Base-by-base conservation (phyloP, 2,888 invertebrate genomes). In the Cheilosia scutellata region DNA sequence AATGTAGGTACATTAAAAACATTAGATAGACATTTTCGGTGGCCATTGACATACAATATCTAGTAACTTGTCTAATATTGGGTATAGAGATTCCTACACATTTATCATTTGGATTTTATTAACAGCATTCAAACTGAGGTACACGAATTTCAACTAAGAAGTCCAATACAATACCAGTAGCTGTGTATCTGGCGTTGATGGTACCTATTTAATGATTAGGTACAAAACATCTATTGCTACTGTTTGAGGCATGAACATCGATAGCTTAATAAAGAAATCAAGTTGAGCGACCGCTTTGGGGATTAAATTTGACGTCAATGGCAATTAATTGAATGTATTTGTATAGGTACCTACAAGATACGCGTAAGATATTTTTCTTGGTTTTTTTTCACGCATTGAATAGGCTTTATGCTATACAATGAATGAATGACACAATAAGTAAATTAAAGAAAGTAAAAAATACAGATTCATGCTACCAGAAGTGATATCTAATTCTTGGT, bases 281-380 rank as follows among this genome's bases (percentile, higher is more conserved):
- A 74, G 74, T 74, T 80, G 79, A 68, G 53, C 74, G 74, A 66
- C 80, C 66, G 80, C 66, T 66, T 80, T 51, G 53, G 37, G 47
- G 55, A 80, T 74, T 74, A 66, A 80, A 80, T 62, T 62, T 29
- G n/a, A 20, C 20, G 44, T 80, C 80, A 80, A 80, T 80, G 55
- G 74, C 60, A 66, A 74, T 80, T 80, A 74, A 80, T 80, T 80
- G 74, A 53, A 74, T 55, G 70, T 20, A 2, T 37, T 66, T 55
- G 70, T 20, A 2, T 37, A 4, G 9, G 11, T 37, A 9, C 33
- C 33, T 63, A 58, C 13, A 47, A 20, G 20, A 60, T 20, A 33
- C n/a, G 29, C 27, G 13, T 25, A 31, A 44, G 31, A 29, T 33
- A 37, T 55, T 60, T 29, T 47, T 33, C 53, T 71, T 63, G 11